Evolutionary conservation across 2,113 vertebrate species (phyloP), one percentile per base, ranked within the genome.

Genomic region (Deroptyus accipitrinus): DNA sequence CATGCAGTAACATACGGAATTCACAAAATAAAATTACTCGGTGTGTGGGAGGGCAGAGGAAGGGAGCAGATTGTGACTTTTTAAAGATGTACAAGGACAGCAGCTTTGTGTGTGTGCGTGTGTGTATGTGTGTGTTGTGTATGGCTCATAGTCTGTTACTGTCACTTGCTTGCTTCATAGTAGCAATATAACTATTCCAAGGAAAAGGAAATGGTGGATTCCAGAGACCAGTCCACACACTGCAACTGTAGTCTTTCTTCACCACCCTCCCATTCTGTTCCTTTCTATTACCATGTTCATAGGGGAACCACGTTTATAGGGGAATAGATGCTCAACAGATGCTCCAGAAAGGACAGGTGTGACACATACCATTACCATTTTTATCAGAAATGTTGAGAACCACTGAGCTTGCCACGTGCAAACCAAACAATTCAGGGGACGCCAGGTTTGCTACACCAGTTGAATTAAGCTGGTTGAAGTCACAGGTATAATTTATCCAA

Each of bases 61-160:
- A 52, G 33, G 61, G n/a, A 95, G 81, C 93, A 97, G 96, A 96
- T 76, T 96, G 96, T 87, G 91, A 92, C 89, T 96, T 95, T 97
- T 95, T 85, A 79, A 82, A 82, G 68, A 83, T 17, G 86, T 94
- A 90, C 90, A 75, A 86, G 95, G 88, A 88, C 57, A 52, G 83
- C 61, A 88, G 83, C 33, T 83, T 90, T 81, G 87, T 83, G 7
- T 62, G 42, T 39, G 28, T 88, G 9, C 48, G 42, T 42, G 31
- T 44, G 64, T 41, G 22, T 79, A 83, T 87, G 10, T 57, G 39
- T 42, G n/a, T 46, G 61, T 37, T 62, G 63, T 73, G 33, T 52
- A 62, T 6, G 28, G 66, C 28, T 78, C 6, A 2, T n/a, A 59
- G 25, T 18, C 76, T 59, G 66, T 69, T 86, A 35, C 44, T 63